Evolutionary conservation across 2,888 invertebrate genomes (phyloP), one percentile per base, ranked within the genome.

Genomic region (Autographa pulchrina): DNA sequence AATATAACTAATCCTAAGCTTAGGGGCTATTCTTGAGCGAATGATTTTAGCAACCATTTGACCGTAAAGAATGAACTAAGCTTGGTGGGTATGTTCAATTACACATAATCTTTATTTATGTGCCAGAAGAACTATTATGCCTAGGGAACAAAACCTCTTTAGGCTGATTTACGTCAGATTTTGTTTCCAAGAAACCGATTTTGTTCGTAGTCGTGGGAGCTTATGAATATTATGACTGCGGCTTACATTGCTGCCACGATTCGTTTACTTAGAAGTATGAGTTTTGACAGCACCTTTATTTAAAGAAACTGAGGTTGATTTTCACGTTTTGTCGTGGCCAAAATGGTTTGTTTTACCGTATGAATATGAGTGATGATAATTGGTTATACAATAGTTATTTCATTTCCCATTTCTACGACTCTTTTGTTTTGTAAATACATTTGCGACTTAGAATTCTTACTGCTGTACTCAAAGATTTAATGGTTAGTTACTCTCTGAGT

Each of bases 161-260:
- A 56, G 13, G 54, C 54, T 13, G 54, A 56, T 25, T 56, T 56
- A 54, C 54, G 20, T 20, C 20, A 56, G 54, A 56, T 56, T 56
- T 20, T 56, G 20, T 25, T 20, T 56, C 14, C 48, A 5, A 25
- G 54, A 56, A 56, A 56, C 54, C 25, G 54, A 56, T 25, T 56
- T 56, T 56, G 20, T 56, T 56, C 18, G 13, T 52, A 65, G 18
- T 52, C 35, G 25, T 25, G 6, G 18, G 31, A n/a, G 48, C 63
- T 18, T 14, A n/a, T 64, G 18, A 56, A 56, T 14, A 32, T 56
- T 18, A 54, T 54, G 31, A 31, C n/a, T 98, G 82, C 97, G 97
- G 80, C 97, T 97, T 90, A 97, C 48, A 48, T 48, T n/a, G 48
- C 43, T 43, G 43, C 48, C n/a, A 6, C n/a, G 16, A n/a, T 7